Evolutionary conservation across 2,888 invertebrate species (phyloP), one percentile per base, ranked within the genome.

Genomic region (Epicampocera succincta): DNA sequence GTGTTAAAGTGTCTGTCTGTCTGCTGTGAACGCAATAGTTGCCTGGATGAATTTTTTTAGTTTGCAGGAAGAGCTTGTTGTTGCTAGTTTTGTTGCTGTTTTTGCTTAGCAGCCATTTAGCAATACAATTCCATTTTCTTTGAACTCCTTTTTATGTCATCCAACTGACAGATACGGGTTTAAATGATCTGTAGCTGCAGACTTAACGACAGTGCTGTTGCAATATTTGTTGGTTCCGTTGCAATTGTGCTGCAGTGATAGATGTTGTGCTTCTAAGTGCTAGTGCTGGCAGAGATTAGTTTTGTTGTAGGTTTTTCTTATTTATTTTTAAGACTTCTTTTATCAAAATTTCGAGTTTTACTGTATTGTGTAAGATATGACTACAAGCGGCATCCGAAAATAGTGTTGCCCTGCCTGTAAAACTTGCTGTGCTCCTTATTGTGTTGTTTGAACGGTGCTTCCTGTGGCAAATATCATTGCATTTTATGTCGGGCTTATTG

Each of bases 81-180:
- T n/a, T n/a, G n/a, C n/a, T n/a, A n/a, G n/a, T n/a, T n/a, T n/a
- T n/a, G n/a, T 19, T 52, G 21, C 19, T 50, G 12, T 38, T 61
- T 17, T 74, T 25, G 29, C n/a, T 56, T 13, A 21, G n/a, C 58
- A 68, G 38, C 25, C 33, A 56, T 72, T 66, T 52, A 76, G n/a
- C 25, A 25, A 17, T 68, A 29, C 66, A 68, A 68, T 61, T 72
- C 56, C 66, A 71, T 65, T 61, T 73, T 25, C 25, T 48, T 42
- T 42, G 11, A 69, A 76, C 54, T 72, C 56, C 17, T 54, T 71
- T 65, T 76, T 66, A 25, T 54, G 69, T 60, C 75, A 46, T 38
- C 56, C 69, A 52, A 66, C 75, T 79, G 76, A 61, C 61, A 72
- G 79, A 63, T 83, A 58, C 44, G 33, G 44, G 50, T 50, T 46